phyloP scores from a whole-genome alignment of 35 echinoderm and acorn worm species.

The Patiria miniata region DNA sequence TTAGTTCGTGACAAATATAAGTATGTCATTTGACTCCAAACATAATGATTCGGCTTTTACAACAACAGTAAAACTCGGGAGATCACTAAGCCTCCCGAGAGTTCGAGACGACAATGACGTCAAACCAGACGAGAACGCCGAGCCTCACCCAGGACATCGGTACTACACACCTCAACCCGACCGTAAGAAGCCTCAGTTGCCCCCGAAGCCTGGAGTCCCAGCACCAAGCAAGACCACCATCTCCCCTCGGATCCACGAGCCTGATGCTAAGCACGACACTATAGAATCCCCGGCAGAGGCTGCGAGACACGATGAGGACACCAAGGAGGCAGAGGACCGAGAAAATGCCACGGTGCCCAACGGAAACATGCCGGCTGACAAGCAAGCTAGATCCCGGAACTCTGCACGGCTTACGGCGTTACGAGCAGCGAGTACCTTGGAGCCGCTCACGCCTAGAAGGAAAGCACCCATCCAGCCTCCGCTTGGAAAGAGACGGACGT shows the following conservation, averaged over 20 bases:
- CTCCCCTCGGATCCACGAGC: neutral
- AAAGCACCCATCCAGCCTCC: neutral
- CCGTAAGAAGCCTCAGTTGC: neutral
- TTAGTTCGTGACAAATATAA: too few species aligned
- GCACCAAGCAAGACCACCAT: neutral
- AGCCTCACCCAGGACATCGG: conserved; percentile 37
- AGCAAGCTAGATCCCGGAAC: neutral
- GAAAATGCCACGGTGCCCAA: neutral
- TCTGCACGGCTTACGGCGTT: neutral
- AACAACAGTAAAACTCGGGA: neutral
- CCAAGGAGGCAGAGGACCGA: too few species aligned
- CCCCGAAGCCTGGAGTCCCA: neutral
- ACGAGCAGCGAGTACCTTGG: neutral
- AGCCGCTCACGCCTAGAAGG: neutral
- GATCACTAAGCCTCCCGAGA: neutral
- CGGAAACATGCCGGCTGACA: too few species aligned
- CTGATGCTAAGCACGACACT: neutral
- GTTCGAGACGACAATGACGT: neutral
- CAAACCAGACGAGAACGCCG: neutral
- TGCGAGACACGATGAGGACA: too few species aligned
- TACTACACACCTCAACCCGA: conserved; percentile 52
- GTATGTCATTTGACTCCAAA: too few species aligned
- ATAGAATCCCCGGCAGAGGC: too few species aligned
- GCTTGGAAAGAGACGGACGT: neutral
- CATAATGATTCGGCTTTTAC: too few species aligned